Conservation (phyloP, 2,113 vertebrate genomes). For the mouse (Mus musculus) region DNA sequence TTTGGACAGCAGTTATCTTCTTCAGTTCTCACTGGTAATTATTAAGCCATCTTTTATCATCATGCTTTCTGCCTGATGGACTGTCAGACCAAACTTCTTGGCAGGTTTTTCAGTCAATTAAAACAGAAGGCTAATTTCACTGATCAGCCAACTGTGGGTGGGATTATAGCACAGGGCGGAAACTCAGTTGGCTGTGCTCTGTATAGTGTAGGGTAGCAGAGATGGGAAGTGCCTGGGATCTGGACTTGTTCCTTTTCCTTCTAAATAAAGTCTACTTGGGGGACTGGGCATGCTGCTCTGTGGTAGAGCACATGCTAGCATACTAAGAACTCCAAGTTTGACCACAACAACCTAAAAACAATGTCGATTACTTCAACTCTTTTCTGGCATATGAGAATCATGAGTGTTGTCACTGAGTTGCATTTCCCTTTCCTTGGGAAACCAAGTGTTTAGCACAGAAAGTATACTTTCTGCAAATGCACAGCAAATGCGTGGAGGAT, state of each 20-base stretch:
- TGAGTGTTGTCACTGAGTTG: not conserved
- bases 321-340: not conserved
- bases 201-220: not conserved
- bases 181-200: not conserved
- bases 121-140: conserved; percentile 40
- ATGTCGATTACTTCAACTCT: not conserved
- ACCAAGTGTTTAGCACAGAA: conserved; percentile 22
- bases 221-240: not conserved
- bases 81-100: conserved; percentile 21
- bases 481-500: not conserved
- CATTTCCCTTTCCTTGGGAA: conserved; percentile 43
- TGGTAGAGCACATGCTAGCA: not conserved
- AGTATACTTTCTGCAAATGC: not conserved
- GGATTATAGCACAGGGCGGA: not conserved
- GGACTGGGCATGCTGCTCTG: no score
- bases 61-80: conserved; percentile 32
- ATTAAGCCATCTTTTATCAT: conserved; percentile 48
- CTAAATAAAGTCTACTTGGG: conserved; percentile 3
- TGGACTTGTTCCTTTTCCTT: not conserved
- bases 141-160: not conserved
- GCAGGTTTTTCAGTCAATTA: conserved; percentile 45
- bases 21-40: conserved; percentile 34
- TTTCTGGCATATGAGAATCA: not conserved
- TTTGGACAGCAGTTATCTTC: conserved; percentile 15
- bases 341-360: not conserved